Conservation (phyloP, 2,888 invertebrate genomes). For the Nysson spinosus region DNA sequence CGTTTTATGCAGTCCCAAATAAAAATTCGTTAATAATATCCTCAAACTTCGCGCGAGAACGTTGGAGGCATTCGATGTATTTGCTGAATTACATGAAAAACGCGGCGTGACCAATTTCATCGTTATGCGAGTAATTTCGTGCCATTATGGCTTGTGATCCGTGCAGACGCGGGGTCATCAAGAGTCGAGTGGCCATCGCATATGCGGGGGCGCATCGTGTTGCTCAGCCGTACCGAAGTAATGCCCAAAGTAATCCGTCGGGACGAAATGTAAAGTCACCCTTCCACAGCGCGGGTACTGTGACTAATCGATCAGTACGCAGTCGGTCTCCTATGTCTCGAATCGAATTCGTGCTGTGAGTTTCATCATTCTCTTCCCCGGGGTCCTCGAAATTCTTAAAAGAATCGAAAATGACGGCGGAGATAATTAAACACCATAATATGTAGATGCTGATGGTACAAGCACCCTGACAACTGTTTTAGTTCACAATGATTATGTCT, state of each 20-base stretch:
- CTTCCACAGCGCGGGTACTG: constrained; percentile 72
- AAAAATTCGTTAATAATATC: too few relatives aligned
- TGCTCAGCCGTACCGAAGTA: constrained; percentile 24
- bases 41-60: too few relatives aligned
- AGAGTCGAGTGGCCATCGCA: constrained; percentile 59
- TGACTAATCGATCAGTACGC: constrained; percentile 76
- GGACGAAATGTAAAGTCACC: constrained; percentile 68
- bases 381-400: too few relatives aligned
- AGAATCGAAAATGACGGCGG: too few relatives aligned
- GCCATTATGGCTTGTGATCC: constrained; percentile 43
- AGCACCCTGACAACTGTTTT: too few relatives aligned
- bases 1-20: too few relatives aligned
- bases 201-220: constrained; percentile 43
- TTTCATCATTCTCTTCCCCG: too few relatives aligned
- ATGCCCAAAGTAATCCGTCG: constrained; percentile 59
- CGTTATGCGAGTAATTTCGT: constrained; percentile 57
- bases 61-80: too few relatives aligned
- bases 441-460: too few relatives aligned
- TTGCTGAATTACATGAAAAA: constrained; percentile 37
- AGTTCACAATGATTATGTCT: too few relatives aligned
- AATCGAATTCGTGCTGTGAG: constrained; percentile 42
- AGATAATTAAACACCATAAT: too few relatives aligned
- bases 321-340: constrained; percentile 60
- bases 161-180: constrained; percentile 35
- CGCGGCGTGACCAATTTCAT: constrained; percentile 49